These are phyloP conservation scores for Agrypnus murinus DNA, from an alignment of 2,888 invertebrate species.

Conservation along the genomic window DNA sequence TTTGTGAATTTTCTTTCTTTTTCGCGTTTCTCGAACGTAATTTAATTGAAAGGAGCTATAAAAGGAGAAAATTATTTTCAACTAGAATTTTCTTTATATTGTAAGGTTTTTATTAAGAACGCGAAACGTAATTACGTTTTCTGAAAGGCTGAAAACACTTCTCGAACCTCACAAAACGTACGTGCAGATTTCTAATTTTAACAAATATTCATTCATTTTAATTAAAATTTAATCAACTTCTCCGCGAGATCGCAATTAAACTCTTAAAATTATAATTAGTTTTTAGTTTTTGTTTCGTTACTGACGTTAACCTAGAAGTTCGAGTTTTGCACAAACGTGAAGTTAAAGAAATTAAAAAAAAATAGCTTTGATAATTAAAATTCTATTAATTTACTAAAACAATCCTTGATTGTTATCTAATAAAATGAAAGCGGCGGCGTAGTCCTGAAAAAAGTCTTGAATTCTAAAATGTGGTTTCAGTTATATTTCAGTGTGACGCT, in stretches of 20 bases:
- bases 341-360: slow-evolving; percentile 6
- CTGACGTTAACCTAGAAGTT: slow-evolving; percentile 32
- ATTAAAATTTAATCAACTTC: slow-evolving; percentile 72
- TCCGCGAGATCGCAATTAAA: slow-evolving; percentile 67
- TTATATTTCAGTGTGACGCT: background rate
- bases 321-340: background rate
- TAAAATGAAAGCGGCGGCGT: background rate
- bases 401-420: too few relatives aligned
- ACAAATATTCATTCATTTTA: slow-evolving; percentile 71
- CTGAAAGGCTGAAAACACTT: slow-evolving; percentile 46
- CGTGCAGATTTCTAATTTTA: slow-evolving; percentile 70
- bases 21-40: too few relatives aligned
- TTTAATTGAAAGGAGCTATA: background rate
- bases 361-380: slow-evolving; percentile 9
- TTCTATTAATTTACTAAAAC: background rate
- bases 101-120: slow-evolving; percentile 40
- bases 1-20: too few relatives aligned
- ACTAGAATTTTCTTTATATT: slow-evolving; percentile 17
- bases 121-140: slow-evolving; percentile 48
- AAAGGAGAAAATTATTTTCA: slow-evolving; percentile 2
- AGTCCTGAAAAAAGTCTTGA: background rate
- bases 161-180: slow-evolving; percentile 59
- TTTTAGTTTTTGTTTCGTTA: slow-evolving; percentile 64
- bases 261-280: slow-evolving; percentile 68
- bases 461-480: too few relatives aligned